Conservation (phyloP, 2,797 vertebrate species). For the Neosalanx taihuensis region DNA sequence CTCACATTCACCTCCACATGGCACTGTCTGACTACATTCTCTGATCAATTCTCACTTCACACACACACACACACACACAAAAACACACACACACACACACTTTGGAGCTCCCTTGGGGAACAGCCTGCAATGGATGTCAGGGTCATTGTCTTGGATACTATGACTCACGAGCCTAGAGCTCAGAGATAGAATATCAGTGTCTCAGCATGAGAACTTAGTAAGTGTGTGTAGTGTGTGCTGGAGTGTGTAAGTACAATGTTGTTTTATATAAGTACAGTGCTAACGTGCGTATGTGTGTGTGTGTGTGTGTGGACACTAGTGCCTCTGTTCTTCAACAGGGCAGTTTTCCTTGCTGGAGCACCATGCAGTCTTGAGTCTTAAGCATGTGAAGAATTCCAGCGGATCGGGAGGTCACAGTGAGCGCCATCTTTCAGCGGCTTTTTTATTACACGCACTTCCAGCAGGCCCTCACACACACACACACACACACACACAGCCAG, state of each 20-base stretch:
- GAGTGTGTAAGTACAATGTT: not conserved
- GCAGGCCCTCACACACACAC: not conserved
- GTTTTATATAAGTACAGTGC: not conserved
- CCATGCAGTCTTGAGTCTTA: conserved; percentile 50
- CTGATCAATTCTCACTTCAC: not conserved
- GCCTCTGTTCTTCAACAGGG: conserved; percentile 38
- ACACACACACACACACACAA: not conserved
- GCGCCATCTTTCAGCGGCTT: conserved; percentile 69
- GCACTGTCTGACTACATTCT: no score
- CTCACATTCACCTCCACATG: no score
- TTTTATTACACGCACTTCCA: conserved; percentile 65
- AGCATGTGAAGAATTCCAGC: conserved; percentile 59
- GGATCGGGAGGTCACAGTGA: conserved; percentile 57
- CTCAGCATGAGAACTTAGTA: not conserved
- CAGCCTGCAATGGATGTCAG: no score
- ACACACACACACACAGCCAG: conserved; percentile 14
- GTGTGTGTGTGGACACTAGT: not conserved
- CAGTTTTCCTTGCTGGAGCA: conserved; percentile 38
- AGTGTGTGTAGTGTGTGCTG: not conserved
- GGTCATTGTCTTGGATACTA: no score
- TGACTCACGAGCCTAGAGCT: no score
- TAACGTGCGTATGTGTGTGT: not conserved
- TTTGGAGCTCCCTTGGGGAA: not conserved
- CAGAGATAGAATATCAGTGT: no score
- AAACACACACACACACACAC: conserved; percentile 4